phyloP scores from a whole-genome alignment of 1,140 invertebrate genomes.

The Eurosta solidaginis region DNA sequence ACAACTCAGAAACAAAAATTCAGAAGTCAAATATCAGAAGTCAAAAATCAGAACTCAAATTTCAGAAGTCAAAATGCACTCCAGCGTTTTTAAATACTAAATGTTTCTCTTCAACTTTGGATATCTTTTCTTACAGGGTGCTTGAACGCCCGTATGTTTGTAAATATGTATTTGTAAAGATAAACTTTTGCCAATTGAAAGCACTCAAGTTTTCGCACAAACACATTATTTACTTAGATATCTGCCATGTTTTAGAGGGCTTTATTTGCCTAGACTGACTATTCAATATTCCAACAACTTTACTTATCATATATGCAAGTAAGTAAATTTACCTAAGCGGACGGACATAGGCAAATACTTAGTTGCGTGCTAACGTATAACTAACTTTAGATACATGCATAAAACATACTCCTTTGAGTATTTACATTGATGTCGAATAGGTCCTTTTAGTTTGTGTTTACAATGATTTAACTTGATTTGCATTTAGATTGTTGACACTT shows the following conservation, averaged over 20 bases:
- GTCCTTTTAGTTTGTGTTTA: not conserved
- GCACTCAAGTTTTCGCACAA: not conserved
- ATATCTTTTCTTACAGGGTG: not conserved
- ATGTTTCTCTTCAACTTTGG: too few relatives aligned
- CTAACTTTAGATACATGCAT: not conserved
- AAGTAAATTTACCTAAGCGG: too few relatives aligned
- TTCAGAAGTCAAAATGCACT: not conserved
- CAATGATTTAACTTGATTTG: not conserved
- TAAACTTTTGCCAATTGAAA: not conserved
- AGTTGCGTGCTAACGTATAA: not conserved
- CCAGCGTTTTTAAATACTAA: too few relatives aligned
- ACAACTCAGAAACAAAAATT: too few relatives aligned
- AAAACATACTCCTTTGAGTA: not conserved
- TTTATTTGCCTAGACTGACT: not conserved
- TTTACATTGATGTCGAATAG: not conserved
- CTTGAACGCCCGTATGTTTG: not conserved
- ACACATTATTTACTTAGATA: not conserved
- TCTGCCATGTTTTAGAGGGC: not conserved
- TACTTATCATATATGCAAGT: too few relatives aligned
- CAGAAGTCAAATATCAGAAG: too few relatives aligned
- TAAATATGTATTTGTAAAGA: not conserved
- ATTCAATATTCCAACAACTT: conserved; percentile 24
- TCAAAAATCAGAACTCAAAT: too few relatives aligned
- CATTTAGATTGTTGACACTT: conserved; percentile 19
- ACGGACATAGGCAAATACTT: not conserved